Conservation (phyloP, 2,888 invertebrate species). For the Dione juno region DNA sequence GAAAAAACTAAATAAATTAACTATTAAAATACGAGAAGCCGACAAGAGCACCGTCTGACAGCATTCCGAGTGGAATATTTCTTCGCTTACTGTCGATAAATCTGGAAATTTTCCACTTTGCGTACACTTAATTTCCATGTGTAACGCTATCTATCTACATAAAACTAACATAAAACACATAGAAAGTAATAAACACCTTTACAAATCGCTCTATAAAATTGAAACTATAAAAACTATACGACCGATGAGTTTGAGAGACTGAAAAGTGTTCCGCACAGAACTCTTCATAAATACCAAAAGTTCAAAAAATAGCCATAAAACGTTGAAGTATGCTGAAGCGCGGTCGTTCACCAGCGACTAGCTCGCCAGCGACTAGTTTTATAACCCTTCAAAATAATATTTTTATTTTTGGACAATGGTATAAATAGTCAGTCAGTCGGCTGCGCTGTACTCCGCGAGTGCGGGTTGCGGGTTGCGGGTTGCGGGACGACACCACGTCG, state of each 20-base stretch:
- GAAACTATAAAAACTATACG: slow-evolving; percentile 43
- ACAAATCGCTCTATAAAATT: slow-evolving; percentile 36
- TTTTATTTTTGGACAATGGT: slow-evolving; percentile 17
- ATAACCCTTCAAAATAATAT: slow-evolving; percentile 19
- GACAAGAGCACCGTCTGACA: neutral
- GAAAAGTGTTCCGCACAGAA: slow-evolving; percentile 21
- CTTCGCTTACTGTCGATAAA: neutral
- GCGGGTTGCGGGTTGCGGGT: no score
- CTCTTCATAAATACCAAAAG: slow-evolving; percentile 9
- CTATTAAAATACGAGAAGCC: neutral
- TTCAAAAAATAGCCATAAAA: slow-evolving; percentile 25
- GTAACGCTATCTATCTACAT: slow-evolving; percentile 3
- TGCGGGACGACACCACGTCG: no score
- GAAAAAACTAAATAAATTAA: slow-evolving; percentile 1
- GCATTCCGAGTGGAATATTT: neutral
- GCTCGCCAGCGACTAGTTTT: neutral
- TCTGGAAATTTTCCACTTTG: neutral
- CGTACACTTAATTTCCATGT: neutral
- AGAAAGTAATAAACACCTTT: slow-evolving; percentile 37
- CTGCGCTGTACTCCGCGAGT: neutral
- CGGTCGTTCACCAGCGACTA: slow-evolving; percentile 24
- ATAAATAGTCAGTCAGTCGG: slow-evolving; percentile 1
- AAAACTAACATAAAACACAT: slow-evolving; percentile 14
- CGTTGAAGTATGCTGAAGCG: slow-evolving; percentile 14
- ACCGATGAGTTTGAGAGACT: slow-evolving; percentile 29